Evolutionary conservation across 64 coral and sea anemone genomes (phyloP).

Genomic region (Cladopsammia gracilis): DNA sequence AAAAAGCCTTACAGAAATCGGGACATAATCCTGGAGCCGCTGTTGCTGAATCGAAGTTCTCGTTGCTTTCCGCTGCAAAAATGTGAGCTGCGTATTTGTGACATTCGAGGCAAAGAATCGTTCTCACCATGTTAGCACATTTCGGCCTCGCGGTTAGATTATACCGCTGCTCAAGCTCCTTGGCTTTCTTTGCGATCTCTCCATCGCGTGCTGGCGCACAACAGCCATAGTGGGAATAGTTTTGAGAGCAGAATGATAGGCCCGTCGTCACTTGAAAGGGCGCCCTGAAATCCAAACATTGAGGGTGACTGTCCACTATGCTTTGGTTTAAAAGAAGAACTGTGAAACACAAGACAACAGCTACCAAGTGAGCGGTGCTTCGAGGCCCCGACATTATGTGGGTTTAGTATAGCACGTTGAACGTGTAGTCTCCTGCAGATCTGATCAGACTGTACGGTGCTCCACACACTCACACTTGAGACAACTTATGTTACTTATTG

Average conservation of each 20-base stretch:
- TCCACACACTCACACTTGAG: no score
- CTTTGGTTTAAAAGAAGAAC: background rate
- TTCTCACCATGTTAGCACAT: slow-evolving; percentile 70
- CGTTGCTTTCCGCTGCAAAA: slow-evolving; percentile 72
- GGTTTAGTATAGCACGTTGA: no score
- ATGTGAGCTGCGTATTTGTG: slow-evolving; percentile 91
- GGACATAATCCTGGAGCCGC: slow-evolving; percentile 52
- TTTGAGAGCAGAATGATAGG: slow-evolving; percentile 65
- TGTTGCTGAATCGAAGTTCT: slow-evolving; percentile 26
- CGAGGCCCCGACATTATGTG: background rate
- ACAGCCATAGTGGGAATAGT: slow-evolving; percentile 82
- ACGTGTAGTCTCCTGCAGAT: no score
- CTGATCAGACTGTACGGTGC: no score
- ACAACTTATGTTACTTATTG: no score
- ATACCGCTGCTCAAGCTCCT: slow-evolving; percentile 29
- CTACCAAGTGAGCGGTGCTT: background rate
- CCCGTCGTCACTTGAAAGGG: slow-evolving; percentile 74
- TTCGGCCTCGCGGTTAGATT: slow-evolving; percentile 23
- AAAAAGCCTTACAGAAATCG: slow-evolving; percentile 52
- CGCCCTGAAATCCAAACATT: slow-evolving; percentile 89
- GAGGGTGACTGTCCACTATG: slow-evolving; percentile 68
- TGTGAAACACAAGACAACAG: background rate
- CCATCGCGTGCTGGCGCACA: slow-evolving; percentile 59
- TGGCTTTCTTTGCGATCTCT: slow-evolving; percentile 41
- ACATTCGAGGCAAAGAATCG: slow-evolving; percentile 90